Conservation (phyloP, 2,888 invertebrate species). For the Tigriopus californicus region DNA sequence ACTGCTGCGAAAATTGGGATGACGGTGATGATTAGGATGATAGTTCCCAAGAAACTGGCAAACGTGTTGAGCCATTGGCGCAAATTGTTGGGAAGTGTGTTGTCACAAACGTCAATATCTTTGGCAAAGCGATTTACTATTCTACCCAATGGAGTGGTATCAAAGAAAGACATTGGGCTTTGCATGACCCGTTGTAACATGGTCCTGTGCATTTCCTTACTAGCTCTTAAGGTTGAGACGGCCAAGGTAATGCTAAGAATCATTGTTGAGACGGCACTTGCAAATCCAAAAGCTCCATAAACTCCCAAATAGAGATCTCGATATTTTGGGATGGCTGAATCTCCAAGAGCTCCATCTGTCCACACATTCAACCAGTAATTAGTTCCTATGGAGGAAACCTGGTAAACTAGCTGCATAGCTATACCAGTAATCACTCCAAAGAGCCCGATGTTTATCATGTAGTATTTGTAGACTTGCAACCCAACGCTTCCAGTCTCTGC, state of each 20-base stretch:
- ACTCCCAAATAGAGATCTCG: conserved; percentile 67
- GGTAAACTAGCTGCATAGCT: not conserved
- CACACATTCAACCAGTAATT: conserved; percentile 51
- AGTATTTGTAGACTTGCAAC: conserved; percentile 41
- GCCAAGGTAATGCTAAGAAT: conserved; percentile 31
- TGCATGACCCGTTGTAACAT: conserved; percentile 21
- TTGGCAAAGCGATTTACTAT: conserved; percentile 47
- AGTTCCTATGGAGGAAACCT: conserved; percentile 3
- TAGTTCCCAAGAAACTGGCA: conserved; percentile 6
- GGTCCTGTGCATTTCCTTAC: conserved; percentile 21
- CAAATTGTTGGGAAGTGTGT: conserved; percentile 44
- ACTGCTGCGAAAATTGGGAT: not conserved
- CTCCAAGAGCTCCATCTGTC: conserved; percentile 45
- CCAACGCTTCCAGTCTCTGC: conserved; percentile 74
- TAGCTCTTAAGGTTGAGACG: conserved; percentile 22
- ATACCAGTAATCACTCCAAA: not conserved
- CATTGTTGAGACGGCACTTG: conserved; percentile 36
- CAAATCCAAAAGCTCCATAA: conserved; percentile 69
- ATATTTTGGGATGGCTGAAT: conserved; percentile 30
- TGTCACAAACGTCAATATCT: conserved; percentile 45
- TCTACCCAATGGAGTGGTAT: conserved; percentile 49
- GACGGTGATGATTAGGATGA: conserved; percentile 15
- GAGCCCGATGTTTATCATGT: conserved; percentile 16
- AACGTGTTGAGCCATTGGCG: conserved; percentile 38
- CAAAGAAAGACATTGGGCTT: conserved; percentile 52